Evolutionary conservation across 2,888 invertebrate species (phyloP).

Genomic region (Eurytoma adleriae): DNA sequence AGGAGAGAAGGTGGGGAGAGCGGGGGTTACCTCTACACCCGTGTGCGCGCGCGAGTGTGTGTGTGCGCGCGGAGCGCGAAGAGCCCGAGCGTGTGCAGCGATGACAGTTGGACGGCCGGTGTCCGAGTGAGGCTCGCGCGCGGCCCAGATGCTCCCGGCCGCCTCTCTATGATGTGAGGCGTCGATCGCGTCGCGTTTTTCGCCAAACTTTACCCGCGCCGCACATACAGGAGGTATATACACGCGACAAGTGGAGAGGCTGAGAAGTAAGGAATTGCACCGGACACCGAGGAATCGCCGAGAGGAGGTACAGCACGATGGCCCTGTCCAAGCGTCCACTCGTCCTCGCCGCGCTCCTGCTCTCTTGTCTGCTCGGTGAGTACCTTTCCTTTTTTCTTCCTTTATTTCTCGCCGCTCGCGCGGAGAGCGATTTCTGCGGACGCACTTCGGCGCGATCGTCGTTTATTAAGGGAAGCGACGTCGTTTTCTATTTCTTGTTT

Average conservation of each 20-base stretch:
- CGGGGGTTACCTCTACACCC: neutral
- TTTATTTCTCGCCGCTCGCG: constrained; percentile 17
- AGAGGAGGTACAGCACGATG: constrained; percentile 60
- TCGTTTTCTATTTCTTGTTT: neutral
- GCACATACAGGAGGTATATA: neutral
- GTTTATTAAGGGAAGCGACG: no score
- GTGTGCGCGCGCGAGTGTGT: no score
- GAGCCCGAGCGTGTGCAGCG: no score
- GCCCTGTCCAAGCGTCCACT: constrained; percentile 56
- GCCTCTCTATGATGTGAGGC: constrained; percentile 12
- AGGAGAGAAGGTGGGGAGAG: neutral
- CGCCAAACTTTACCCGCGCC: neutral
- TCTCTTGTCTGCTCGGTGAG: constrained; percentile 70
- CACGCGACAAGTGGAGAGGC: neutral
- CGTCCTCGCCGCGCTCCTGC: constrained; percentile 64
- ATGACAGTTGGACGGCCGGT: no score
- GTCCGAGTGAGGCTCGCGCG: no score
- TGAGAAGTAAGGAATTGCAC: neutral
- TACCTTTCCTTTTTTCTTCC: constrained; percentile 44
- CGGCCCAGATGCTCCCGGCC: no score
- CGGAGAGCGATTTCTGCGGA: no score
- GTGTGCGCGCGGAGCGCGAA: no score
- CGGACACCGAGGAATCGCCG: neutral
- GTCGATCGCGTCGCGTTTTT: neutral
- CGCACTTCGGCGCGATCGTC: no score